phyloP scores from a whole-genome alignment of 2,797 vertebrate genomes.

The Scarus forsteni region DNA sequence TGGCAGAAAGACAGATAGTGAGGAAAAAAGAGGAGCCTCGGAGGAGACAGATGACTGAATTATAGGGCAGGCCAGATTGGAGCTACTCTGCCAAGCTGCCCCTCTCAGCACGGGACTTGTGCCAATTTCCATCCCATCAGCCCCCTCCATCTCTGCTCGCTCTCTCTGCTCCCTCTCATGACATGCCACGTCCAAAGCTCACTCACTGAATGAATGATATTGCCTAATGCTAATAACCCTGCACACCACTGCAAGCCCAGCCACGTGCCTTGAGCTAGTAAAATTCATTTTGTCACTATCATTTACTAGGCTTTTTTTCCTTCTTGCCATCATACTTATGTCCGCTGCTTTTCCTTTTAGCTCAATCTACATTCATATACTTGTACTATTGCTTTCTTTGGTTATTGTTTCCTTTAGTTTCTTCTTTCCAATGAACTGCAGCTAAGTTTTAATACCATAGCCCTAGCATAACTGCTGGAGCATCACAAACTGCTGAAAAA shows the following conservation, averaged over 20 bases:
- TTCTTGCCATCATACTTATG: constrained; percentile 2
- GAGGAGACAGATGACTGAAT: constrained; percentile 39
- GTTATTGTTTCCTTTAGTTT: background rate
- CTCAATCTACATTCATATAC: background rate
- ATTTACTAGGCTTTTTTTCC: constrained; percentile 20
- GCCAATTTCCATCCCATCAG: constrained; percentile 64
- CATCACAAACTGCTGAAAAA: background rate
- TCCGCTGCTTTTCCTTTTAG: background rate
- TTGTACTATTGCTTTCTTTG: background rate
- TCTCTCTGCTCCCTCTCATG: constrained; percentile 40
- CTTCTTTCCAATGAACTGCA: background rate
- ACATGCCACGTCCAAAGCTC: constrained; percentile 38
- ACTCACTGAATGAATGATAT: constrained; percentile 52
- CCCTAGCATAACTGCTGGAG: background rate
- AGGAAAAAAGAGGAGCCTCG: constrained; percentile 22
- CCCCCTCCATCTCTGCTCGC: constrained; percentile 42
- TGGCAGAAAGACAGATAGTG: constrained; percentile 49
- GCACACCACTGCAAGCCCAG: constrained; percentile 7
- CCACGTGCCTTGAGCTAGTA: constrained; percentile 32
- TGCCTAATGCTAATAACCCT: constrained; percentile 41
- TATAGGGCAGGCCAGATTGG: constrained; percentile 28
- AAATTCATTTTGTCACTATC: constrained; percentile 34
- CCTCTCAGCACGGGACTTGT: constrained; percentile 47
- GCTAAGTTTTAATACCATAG: background rate
- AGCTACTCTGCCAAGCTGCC: constrained; percentile 43